Percentiles rank a stretch among this genome's conserved stretches.
These are phyloP conservation scores for Boleophthalmus pectinirostris DNA, from an alignment of 2,113 vertebrate species.

Conservation along the genomic window DNA sequence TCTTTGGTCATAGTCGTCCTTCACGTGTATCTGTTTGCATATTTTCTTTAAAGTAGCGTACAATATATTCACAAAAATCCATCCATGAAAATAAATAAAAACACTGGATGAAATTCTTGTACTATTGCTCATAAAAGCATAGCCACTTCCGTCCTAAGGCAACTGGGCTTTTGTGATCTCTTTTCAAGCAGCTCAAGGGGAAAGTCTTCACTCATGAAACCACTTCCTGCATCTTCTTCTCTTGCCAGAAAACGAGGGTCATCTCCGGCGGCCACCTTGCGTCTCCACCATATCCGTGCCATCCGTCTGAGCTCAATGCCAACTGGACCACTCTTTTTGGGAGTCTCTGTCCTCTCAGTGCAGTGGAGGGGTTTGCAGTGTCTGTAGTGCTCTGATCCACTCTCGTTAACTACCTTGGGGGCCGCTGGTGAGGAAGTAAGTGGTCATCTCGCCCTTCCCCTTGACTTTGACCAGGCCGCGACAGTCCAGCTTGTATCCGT, in stretches of 20 bases:
- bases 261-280: constrained; percentile 21
- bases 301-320: constrained; percentile 27
- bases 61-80: constrained; percentile 47
- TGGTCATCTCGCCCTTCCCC: constrained; percentile 97
- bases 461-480: constrained; percentile 95
- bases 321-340: constrained; percentile 41
- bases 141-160: constrained; percentile 72
- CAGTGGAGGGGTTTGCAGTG: constrained; percentile 47
- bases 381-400: constrained; percentile 16
- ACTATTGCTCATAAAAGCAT: constrained; percentile 65
- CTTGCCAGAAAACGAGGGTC: constrained; percentile 15
- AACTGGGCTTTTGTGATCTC: constrained; percentile 69
- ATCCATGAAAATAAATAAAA: constrained; percentile 74
- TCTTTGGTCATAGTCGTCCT: constrained; percentile 81
- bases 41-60: constrained; percentile 61
- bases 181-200: constrained; percentile 57
- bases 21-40: constrained; percentile 72
- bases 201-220: constrained; percentile 49
- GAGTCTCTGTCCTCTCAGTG: constrained; percentile 58
- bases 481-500: constrained; percentile 91
- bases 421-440: constrained; percentile 94
- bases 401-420: constrained; percentile 83
- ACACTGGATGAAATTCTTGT: constrained; percentile 68
- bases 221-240: constrained; percentile 30
- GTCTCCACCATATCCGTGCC: constrained; percentile 41